Evolutionary conservation across 2,888 invertebrate species (phyloP).

Genomic region (Drosophila setosimentum): DNA sequence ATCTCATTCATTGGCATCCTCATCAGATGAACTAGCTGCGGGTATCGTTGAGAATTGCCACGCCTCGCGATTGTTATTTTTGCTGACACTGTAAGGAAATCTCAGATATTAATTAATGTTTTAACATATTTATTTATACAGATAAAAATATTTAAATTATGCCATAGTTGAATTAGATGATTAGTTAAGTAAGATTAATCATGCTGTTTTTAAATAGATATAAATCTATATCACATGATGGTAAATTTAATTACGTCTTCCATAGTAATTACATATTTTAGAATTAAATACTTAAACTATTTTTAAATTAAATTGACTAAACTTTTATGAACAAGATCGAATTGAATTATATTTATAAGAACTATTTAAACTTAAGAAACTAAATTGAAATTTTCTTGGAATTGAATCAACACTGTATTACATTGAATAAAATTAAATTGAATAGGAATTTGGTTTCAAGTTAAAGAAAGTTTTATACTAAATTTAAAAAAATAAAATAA

Average conservation of each 20-base stretch:
- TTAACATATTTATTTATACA: not conserved
- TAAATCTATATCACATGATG: not conserved
- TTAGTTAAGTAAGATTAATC: not conserved
- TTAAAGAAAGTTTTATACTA: not conserved
- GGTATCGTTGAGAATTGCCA: conserved; percentile 88
- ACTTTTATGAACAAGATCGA: not conserved
- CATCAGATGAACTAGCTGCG: conserved; percentile 86
- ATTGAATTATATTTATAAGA: not conserved
- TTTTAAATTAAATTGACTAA: not conserved
- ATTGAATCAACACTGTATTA: not conserved
- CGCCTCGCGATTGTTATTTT: conserved; percentile 86
- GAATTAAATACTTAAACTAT: not conserved
- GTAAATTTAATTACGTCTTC: not conserved
- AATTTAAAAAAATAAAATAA: not conserved
- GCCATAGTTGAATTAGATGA: not conserved
- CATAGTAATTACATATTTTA: not conserved
- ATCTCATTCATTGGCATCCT: conserved; percentile 86
- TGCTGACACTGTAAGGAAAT: conserved; percentile 82
- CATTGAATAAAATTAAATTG: not conserved
- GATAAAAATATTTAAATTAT: not conserved
- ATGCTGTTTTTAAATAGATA: not conserved
- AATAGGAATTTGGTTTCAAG: not conserved
- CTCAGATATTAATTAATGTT: not conserved
- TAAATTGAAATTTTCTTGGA: not conserved
- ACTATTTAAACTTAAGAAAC: not conserved